Evolutionary conservation across 2,888 invertebrate species (phyloP).

Genomic region (Tachystola acroxantha): DNA sequence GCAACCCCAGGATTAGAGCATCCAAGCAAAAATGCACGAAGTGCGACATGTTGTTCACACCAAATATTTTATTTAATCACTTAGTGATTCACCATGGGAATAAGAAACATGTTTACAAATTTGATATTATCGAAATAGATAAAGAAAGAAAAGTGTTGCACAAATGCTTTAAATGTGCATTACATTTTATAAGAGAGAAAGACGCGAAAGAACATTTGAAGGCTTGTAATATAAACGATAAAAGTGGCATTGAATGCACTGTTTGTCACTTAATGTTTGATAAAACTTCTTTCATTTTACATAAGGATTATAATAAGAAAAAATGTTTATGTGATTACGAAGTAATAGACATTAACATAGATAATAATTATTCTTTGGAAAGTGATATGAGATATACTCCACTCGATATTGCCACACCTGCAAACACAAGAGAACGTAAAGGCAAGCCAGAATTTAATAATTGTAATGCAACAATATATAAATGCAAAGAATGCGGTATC

Average conservation of each 20-base stretch:
- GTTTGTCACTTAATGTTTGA: slow-evolving; percentile 13
- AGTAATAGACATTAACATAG: background rate
- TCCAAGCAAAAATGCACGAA: slow-evolving; percentile 49
- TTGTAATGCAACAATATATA: slow-evolving; percentile 13
- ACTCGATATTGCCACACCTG: background rate
- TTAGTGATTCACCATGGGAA: slow-evolving; percentile 48
- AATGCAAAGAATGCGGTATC: slow-evolving; percentile 13
- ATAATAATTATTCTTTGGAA: background rate
- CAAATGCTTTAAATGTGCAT: slow-evolving; percentile 2
- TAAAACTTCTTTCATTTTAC: slow-evolving; percentile 4
- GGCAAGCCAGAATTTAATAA: background rate
- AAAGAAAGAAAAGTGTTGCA: slow-evolving; percentile 8
- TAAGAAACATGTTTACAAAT: slow-evolving; percentile 34
- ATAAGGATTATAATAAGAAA: slow-evolving; percentile 1
- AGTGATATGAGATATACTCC: background rate
- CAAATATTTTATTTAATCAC: slow-evolving; percentile 49
- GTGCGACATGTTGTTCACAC: slow-evolving; percentile 46
- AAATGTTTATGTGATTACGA: background rate
- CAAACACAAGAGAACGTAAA: background rate
- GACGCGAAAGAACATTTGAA: slow-evolving; percentile 9
- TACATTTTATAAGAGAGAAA: slow-evolving; percentile 8
- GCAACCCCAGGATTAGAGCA: slow-evolving; percentile 29
- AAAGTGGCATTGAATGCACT: slow-evolving; percentile 9
- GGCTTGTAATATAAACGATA: slow-evolving; percentile 2
- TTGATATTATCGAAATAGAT: slow-evolving; percentile 31